Evolutionary conservation across 2,113 vertebrate species (phyloP).

Genomic region (Engystomops pustulosus): DNA sequence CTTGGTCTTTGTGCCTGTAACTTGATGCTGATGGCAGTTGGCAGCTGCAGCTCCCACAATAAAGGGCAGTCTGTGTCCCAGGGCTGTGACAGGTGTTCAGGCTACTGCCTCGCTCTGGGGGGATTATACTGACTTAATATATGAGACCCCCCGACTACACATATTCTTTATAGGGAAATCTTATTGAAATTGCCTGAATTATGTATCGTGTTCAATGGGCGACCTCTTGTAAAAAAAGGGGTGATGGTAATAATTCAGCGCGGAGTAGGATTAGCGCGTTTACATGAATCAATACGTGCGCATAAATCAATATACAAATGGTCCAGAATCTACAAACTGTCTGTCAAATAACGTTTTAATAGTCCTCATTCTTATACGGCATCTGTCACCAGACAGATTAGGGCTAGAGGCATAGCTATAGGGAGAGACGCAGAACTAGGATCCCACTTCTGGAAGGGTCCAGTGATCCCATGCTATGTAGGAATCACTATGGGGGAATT

Average conservation of each 20-base stretch:
- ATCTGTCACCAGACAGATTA: not conserved
- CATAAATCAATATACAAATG: not conserved
- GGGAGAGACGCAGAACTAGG: not conserved
- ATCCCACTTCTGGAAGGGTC: not conserved
- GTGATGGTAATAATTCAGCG: not conserved
- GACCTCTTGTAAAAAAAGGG: not conserved
- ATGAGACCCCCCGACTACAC: constrained; percentile 44
- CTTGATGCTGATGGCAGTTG: constrained; percentile 58
- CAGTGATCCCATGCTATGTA: not conserved
- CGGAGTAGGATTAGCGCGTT: constrained; percentile 9
- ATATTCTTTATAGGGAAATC: constrained; percentile 22
- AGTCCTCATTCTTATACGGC: not conserved
- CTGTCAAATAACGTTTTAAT: not conserved
- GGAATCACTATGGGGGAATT: not conserved
- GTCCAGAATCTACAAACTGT: not conserved
- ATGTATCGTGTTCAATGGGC: constrained; percentile 14
- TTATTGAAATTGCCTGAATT: constrained; percentile 41
- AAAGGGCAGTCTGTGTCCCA: constrained; percentile 57
- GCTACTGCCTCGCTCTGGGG: constrained; percentile 40
- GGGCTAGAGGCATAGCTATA: not conserved
- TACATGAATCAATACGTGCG: not conserved
- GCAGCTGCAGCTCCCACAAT: constrained; percentile 58
- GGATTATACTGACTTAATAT: constrained; percentile 47
- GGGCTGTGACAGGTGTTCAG: constrained; percentile 60
- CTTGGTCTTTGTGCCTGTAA: constrained; percentile 45